Base-by-base conservation (phyloP, 2,113 vertebrate species). In the Nibea albiflora region DNA sequence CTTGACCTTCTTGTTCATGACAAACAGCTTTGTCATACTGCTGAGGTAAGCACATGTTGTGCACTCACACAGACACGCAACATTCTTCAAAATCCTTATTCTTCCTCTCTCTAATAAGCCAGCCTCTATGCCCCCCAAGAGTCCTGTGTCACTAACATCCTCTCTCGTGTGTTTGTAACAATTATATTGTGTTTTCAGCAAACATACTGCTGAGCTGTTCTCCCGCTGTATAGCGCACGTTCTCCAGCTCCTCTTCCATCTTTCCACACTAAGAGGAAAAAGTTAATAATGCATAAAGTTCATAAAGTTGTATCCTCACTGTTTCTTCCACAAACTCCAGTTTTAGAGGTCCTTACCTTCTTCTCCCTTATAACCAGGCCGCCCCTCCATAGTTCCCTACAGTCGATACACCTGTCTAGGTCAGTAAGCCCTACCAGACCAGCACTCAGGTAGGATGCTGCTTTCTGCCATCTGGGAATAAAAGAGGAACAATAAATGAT, bases 281-380 rank as follows among this genome's bases (percentile, higher is more conserved):
- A 57, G 60, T 31, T 26, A 58, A 68, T 72, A 7, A 39, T 60
- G 67, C 56, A 64, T 56, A 44, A 79, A 28, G 0, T 47, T 28
- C 16, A n/a, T n/a, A n/a, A n/a, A n/a, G n/a, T n/a, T 22, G 8
- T 11, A 19, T 11, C 60, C 11, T 9, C 31, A 14, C 16, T 35
- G 54, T 62, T 57, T 61, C 11, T 11, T 54, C 12, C 2, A 10
- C 20, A 62, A 2, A 4, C 5, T 56, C 1, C 24, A 56, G 9
- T 64, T 22, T 60, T 49, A 61, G 22, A 64, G 24, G 5, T 47
- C 6, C 56, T 86, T 80, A 94, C 93, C 89, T 92, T 94, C 63
- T 84, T 94, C 80, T 94, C 93, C 85, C 90, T 92, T 85, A 94
- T 49, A 24, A 90, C 28, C 80, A 94, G 67, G 8, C 88, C 24